Conservation (phyloP, 2,888 invertebrate species). For the Platycnemis pennipes region DNA sequence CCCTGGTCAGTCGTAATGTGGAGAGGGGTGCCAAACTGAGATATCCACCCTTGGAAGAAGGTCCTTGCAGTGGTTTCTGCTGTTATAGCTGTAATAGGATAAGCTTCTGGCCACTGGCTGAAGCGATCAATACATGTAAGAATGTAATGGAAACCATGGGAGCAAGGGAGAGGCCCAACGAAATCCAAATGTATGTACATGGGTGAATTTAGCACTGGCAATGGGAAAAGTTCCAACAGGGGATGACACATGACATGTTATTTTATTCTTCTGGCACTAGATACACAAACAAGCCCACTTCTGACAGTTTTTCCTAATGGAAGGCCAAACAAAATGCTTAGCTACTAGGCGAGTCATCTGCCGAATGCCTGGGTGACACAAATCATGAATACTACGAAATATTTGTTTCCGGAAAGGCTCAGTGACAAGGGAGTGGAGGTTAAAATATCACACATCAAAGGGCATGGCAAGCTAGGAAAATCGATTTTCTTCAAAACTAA, state of each 20-base stretch:
- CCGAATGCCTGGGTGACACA: neutral
- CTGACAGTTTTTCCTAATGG: neutral
- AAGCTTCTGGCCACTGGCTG: neutral
- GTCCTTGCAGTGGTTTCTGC: neutral
- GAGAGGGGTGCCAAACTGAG: neutral
- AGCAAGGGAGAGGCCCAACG: neutral
- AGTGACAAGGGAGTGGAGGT: no score
- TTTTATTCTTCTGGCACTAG: neutral
- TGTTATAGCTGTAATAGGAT: neutral
- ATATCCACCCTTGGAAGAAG: neutral
- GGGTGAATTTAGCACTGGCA: neutral
- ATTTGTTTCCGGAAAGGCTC: neutral
- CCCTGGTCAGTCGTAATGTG: neutral
- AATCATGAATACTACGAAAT: neutral
- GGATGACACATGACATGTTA: neutral
- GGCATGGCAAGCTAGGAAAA: neutral
- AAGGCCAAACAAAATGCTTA: slow-evolving; percentile 15
- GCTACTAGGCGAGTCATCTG: neutral
- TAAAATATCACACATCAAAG: neutral
- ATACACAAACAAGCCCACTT: neutral
- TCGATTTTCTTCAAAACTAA: neutral
- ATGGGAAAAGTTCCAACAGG: neutral
- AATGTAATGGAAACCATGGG: neutral
- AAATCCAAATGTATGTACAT: neutral
- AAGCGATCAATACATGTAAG: neutral